A percentile compares a stretch with the other conserved stretches of the same genome.
phyloP scores from a whole-genome alignment of 2,797 vertebrate genomes.

The Cottoperca gobio region DNA sequence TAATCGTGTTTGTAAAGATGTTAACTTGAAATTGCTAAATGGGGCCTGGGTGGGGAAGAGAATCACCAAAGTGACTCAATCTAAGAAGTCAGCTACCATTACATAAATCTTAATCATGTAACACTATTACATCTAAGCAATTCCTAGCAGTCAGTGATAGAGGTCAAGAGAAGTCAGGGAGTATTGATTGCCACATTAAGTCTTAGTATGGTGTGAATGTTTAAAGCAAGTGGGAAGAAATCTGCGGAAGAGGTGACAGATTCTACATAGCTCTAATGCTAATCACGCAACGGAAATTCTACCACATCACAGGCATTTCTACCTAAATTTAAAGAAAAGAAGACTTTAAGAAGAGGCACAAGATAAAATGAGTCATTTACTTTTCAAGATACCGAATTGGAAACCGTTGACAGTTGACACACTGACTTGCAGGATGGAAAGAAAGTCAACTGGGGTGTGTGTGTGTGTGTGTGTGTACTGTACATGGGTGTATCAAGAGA shows the following conservation, averaged over 20 bases:
- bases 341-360: not conserved
- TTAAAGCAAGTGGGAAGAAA: not conserved
- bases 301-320: not conserved
- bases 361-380: not conserved
- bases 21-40: slow-evolving; percentile 7
- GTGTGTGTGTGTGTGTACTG: slow-evolving; percentile 12
- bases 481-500: not conserved
- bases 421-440: not conserved
- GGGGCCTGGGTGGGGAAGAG: slow-evolving; percentile 10
- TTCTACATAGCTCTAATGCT: not conserved
- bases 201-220: not conserved
- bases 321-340: not conserved
- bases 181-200: not conserved
- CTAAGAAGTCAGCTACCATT: not conserved
- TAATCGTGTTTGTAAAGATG: slow-evolving; percentile 2
- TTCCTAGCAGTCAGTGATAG: not conserved
- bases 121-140: slow-evolving; percentile 5
- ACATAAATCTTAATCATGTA: slow-evolving; percentile 33
- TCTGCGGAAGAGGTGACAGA: not conserved
- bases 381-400: not conserved
- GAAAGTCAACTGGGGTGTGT: not conserved
- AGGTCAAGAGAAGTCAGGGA: slow-evolving; percentile 7
- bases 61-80: slow-evolving; percentile 30
- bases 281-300: not conserved
- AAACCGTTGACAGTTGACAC: not conserved